A percentile compares a stretch with the other conserved stretches of the same genome.
These are phyloP conservation scores for Lepas anatifera DNA, from an alignment of 2,888 invertebrate genomes.

Conservation along the genomic window DNA sequence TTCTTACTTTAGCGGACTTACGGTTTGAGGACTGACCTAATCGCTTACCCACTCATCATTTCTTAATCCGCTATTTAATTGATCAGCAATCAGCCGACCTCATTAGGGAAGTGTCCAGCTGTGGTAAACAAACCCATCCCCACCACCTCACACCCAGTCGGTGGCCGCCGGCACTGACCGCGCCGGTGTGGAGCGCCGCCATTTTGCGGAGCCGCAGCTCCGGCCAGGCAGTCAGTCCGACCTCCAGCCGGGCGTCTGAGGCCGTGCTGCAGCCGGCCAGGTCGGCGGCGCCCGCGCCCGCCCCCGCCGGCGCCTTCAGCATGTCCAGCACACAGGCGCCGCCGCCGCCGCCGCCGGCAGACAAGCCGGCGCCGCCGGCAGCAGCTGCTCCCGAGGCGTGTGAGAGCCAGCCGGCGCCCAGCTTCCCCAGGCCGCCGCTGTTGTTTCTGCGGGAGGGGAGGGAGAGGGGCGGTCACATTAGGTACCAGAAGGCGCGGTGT, in stretches of 20 bases:
- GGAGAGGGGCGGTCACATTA: not conserved
- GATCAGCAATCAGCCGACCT: too few species aligned
- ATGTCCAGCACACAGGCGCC: not conserved
- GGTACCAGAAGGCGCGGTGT: not conserved
- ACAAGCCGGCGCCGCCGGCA: conserved; percentile 4
- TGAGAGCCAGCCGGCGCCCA: conserved; percentile 14
- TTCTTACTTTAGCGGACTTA: too few species aligned
- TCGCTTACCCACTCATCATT: too few species aligned
- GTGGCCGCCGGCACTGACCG: conserved; percentile 1
- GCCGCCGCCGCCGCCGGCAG: conserved; percentile 17
- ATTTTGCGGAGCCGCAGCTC: conserved; percentile 61
- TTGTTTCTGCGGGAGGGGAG: too few species aligned
- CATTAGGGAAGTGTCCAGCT: too few species aligned
- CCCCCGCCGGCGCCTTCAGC: conserved; percentile 14
- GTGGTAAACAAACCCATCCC: too few species aligned
- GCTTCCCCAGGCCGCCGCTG: not conserved
- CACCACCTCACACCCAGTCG: too few species aligned
- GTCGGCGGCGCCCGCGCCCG: conserved; percentile 23
- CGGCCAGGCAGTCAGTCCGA: conserved; percentile 60
- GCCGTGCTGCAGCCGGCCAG: conserved; percentile 40
- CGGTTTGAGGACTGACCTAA: too few species aligned
- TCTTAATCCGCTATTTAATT: too few species aligned
- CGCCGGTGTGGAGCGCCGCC: conserved; percentile 47
- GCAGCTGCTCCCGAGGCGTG: conserved; percentile 11
- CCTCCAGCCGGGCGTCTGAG: conserved; percentile 63